Evolutionary conservation across 2,797 vertebrate species (phyloP).

Genomic region (Bufotes viridis): DNA sequence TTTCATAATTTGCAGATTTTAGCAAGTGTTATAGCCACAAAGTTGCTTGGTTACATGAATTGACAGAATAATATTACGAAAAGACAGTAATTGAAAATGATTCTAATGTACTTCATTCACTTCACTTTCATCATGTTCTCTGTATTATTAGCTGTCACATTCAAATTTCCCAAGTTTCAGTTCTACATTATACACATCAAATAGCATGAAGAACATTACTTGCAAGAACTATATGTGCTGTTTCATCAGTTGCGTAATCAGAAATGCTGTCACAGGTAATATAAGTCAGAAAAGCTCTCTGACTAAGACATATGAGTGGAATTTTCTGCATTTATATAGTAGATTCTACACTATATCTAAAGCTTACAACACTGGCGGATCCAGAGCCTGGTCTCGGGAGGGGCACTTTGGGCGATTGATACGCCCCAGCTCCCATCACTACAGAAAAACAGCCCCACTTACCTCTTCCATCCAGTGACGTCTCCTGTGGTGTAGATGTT

Average conservation of each 20-base stretch:
- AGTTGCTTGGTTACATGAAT: not conserved
- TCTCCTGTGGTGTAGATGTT: no score
- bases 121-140: conserved; percentile 21
- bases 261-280: not conserved
- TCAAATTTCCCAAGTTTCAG: conserved; percentile 1
- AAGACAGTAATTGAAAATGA: conserved; percentile 20
- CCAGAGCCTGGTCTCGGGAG: no score
- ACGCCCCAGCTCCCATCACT: no score
- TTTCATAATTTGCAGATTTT: not conserved
- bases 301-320: not conserved
- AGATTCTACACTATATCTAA: not conserved
- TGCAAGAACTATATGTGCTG: conserved; percentile 20
- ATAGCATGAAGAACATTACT: conserved; percentile 24
- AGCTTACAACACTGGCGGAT: no score
- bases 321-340: not conserved
- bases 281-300: not conserved
- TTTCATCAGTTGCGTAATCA: not conserved
- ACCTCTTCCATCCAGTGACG: no score
- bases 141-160: conserved; percentile 21
- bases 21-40: not conserved
- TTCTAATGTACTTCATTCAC: conserved; percentile 4
- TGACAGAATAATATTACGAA: conserved; percentile 20
- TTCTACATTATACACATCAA: conserved; percentile 25
- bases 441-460: no score
- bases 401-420: no score